Base-by-base conservation (phyloP, 2,797 vertebrate genomes). In the Somateria mollissima region DNA sequence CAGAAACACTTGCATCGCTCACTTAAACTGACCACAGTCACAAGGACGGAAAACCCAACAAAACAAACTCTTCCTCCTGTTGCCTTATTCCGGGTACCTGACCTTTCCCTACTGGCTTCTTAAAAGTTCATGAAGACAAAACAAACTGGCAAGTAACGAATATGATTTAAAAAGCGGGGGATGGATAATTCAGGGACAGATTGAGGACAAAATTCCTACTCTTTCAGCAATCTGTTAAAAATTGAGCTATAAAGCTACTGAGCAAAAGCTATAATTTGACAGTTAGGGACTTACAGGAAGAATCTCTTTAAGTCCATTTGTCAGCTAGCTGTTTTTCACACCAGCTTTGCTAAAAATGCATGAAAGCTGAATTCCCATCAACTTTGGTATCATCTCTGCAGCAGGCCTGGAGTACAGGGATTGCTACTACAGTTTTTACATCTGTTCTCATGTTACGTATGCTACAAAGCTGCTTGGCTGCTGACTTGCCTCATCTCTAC, bases 391-490 rank as follows among this genome's bases (percentile, higher is more conserved):
- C 57, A 56, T 4, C 62, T 58, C 82, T n/a, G 54, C 90, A 51
- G 65, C 87, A 73, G 84, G 76, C 37, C 70, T 24, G 73, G 60
- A 78, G 74, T 69, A 25, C 83, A 22, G 0, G 0, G 37, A 17
- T 69, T 70, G 81, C 88, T 81, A 22, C 32, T 74, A 84, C 74
- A 86, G 87, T 53, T 88, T 90, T 92, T 82, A 96, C 77, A 95
- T 87, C 90, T 96, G 90, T 53, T 95, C 94, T 85, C 84, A 67
- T 2, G 67, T 93, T 93, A 87, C 32, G 17, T 45, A 27, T 1
- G 54, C 27, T 89, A 80, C 87, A 94, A 96, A 97, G 92, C 93
- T 70, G 95, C 87, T 96, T 95, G 89, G 79, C 92, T 86, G 83
- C 79, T 95, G 91, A 78, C 94, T 90, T 82, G 56, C 84, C 77